Percentiles rank a stretch among this genome's conserved stretches.
These are phyloP conservation scores for Hirtodrosophila alboralis DNA, from an alignment of 2,888 invertebrate species.

Conservation along the genomic window DNA sequence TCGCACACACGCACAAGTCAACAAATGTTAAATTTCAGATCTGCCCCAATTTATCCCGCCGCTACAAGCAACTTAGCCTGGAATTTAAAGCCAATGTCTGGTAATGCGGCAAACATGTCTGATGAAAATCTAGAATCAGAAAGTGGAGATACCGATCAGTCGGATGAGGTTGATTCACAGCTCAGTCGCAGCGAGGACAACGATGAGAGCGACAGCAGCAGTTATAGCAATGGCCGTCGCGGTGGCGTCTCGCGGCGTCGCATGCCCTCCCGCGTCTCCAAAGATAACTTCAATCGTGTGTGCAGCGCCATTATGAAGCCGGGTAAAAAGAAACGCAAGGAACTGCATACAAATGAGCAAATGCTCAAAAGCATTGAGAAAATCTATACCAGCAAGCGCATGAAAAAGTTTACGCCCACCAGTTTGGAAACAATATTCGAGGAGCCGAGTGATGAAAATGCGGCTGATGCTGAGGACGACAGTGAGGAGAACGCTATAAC, in stretches of 20 bases:
- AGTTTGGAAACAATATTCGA: slow-evolving; percentile 82
- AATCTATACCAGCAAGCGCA: slow-evolving; percentile 76
- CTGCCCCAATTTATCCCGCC: slow-evolving; percentile 16
- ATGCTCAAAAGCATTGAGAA: slow-evolving; percentile 75
- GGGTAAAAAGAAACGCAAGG: slow-evolving; percentile 61
- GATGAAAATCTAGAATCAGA: slow-evolving; percentile 52
- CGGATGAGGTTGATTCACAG: slow-evolving; percentile 64
- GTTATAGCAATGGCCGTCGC: slow-evolving; percentile 28
- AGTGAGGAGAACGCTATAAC: slow-evolving; percentile 65
- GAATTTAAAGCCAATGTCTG: slow-evolving; percentile 31
- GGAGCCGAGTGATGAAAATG: slow-evolving; percentile 73
- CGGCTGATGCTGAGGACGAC: slow-evolving; percentile 67
- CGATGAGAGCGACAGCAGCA: slow-evolving; percentile 52
- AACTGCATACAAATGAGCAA: slow-evolving; percentile 50
- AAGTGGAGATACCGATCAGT: slow-evolving; percentile 48
- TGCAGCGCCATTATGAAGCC: slow-evolving; percentile 77
- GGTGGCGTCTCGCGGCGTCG: slow-evolving; percentile 69
- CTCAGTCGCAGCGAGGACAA: slow-evolving; percentile 54
- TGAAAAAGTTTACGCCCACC: slow-evolving; percentile 79
- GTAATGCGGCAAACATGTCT: slow-evolving; percentile 1
- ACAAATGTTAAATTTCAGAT: slow-evolving; percentile 13
- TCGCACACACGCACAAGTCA: neutral
- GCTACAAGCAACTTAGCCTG: slow-evolving; percentile 14
- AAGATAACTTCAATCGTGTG: slow-evolving; percentile 78
- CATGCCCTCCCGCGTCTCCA: slow-evolving; percentile 76